Conservation (phyloP, 2,113 vertebrate genomes). For the Chinchilla lanigera region DNA sequence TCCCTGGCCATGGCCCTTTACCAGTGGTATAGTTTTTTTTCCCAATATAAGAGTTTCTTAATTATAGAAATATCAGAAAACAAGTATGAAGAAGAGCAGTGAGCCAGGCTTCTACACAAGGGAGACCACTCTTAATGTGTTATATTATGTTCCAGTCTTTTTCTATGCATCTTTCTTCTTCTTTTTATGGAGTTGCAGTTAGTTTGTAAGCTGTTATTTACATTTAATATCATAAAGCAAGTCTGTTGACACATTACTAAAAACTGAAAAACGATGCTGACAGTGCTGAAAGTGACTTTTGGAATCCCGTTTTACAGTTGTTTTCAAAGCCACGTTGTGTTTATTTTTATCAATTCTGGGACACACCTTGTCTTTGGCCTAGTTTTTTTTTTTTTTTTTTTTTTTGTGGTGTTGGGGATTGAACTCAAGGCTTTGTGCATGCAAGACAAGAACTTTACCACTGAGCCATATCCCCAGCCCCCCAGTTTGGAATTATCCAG, state of each 20-base stretch:
- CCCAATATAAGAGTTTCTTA: background rate
- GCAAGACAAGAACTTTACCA: too few species aligned
- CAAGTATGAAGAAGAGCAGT: background rate
- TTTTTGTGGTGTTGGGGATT: too few species aligned
- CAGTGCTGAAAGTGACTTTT: background rate
- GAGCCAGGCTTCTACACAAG: background rate
- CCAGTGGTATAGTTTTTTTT: background rate
- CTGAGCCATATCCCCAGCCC: too few species aligned
- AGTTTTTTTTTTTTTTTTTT: too few species aligned
- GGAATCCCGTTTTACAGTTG: background rate
- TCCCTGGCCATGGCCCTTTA: background rate
- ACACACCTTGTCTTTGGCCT: slow-evolving; percentile 22
- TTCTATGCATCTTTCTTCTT: background rate
- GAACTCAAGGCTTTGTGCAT: too few species aligned
- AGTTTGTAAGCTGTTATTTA: slow-evolving; percentile 5
- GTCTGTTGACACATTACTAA: background rate
- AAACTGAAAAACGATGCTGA: background rate
- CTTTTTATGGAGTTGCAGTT: background rate
- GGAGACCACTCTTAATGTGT: background rate
- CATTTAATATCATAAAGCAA: background rate
- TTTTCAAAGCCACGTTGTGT: background rate
- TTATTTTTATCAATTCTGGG: slow-evolving; percentile 23
- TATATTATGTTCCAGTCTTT: background rate
- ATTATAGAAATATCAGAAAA: slow-evolving; percentile 44
- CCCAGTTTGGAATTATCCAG: background rate